Conservation (phyloP, 2,888 invertebrate genomes). For the Laothoe populi region DNA sequence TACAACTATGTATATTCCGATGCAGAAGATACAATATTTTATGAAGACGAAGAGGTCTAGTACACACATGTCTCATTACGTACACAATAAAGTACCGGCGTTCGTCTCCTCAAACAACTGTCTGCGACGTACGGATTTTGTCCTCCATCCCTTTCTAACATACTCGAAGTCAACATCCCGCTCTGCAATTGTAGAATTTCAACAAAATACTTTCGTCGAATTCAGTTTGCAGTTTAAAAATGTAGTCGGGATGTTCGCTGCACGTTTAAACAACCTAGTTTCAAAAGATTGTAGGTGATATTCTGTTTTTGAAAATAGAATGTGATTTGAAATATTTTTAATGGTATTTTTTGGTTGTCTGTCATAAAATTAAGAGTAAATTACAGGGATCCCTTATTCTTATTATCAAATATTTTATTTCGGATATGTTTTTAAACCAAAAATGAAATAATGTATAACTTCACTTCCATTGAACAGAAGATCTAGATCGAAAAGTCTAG, state of each 20-base stretch:
- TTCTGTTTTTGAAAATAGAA: background rate
- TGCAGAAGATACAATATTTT: background rate
- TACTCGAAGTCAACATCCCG: background rate
- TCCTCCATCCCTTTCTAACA: slow-evolving; percentile 33
- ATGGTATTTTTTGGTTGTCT: background rate
- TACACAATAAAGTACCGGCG: slow-evolving; percentile 53
- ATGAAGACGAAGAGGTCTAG: slow-evolving; percentile 7
- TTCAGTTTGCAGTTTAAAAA: slow-evolving; percentile 24
- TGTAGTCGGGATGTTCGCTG: slow-evolving; percentile 19
- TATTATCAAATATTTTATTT: no score
- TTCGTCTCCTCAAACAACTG: slow-evolving; percentile 50
- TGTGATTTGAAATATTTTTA: background rate
- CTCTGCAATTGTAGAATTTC: slow-evolving; percentile 14
- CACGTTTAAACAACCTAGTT: background rate
- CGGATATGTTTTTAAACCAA: no score
- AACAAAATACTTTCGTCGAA: slow-evolving; percentile 23
- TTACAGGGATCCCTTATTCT: no score
- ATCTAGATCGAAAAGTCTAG: no score
- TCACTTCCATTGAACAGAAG: no score
- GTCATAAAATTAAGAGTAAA: no score
- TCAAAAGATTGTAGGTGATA: background rate
- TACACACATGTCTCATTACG: slow-evolving; percentile 49
- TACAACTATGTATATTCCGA: background rate
- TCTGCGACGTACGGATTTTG: slow-evolving; percentile 43
- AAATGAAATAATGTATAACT: no score